phyloP scores from a whole-genome alignment of 2,888 invertebrate genomes.

The Conops quadrifasciatus region DNA sequence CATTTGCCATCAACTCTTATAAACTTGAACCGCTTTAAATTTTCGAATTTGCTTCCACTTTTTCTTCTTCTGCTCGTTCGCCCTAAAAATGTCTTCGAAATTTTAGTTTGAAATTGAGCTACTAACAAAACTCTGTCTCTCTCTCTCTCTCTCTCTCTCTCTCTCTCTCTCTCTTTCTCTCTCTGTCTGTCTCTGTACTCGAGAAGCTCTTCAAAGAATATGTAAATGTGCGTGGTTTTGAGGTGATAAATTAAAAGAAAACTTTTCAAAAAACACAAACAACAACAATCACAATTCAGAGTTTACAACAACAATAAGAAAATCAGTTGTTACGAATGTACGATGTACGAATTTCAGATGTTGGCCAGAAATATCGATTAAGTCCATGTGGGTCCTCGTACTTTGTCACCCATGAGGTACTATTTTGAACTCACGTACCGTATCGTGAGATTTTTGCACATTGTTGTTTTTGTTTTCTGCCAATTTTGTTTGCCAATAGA shows the following conservation, averaged over 20 bases:
- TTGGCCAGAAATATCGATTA: too few relatives aligned
- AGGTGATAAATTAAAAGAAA: constrained; percentile 31
- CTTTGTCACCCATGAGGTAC: too few relatives aligned
- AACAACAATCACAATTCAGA: constrained; percentile 1
- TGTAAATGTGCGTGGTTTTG: background rate
- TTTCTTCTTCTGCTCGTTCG: constrained; percentile 9
- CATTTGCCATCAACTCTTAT: constrained; percentile 49
- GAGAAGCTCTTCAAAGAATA: constrained; percentile 2
- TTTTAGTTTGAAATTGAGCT: background rate
- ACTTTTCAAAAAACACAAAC: background rate
- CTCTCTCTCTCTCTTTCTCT: too few relatives aligned
- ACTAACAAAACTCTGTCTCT: background rate
- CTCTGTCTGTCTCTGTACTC: background rate
- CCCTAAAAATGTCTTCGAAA: background rate
- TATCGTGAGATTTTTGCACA: too few relatives aligned
- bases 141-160: too few relatives aligned
- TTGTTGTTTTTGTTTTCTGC: too few relatives aligned
- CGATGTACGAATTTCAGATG: too few relatives aligned
- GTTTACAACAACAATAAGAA: background rate
- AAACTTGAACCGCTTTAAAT: constrained; percentile 45
- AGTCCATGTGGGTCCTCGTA: too few relatives aligned
- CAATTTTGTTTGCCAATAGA: too few relatives aligned
- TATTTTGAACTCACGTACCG: too few relatives aligned
- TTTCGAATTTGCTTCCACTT: constrained; percentile 20
- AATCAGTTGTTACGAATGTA: background rate